Conservation (phyloP, 2,888 invertebrate species). For the Blastobasis adustella region DNA sequence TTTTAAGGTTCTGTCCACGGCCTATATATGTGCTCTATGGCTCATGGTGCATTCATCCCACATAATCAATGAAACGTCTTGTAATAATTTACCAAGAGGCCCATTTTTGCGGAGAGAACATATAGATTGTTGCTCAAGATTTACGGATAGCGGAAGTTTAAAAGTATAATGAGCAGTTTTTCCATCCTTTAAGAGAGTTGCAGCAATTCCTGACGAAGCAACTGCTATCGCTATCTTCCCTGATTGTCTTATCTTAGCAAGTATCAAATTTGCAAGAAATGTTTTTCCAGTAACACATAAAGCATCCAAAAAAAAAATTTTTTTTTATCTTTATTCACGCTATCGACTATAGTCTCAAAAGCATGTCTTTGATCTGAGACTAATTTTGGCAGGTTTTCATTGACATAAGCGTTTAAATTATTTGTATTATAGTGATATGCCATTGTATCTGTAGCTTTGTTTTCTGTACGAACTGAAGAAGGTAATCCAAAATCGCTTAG, state of each 20-base stretch:
- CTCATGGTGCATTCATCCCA: not conserved
- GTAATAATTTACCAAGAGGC: not conserved
- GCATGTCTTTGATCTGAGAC: too few species aligned
- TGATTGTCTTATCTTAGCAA: too few species aligned
- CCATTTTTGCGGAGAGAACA: not conserved
- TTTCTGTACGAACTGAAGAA: too few species aligned
- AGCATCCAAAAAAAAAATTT: not conserved
- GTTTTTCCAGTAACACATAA: not conserved
- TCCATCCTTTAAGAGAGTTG: not conserved
- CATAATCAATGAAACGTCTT: not conserved
- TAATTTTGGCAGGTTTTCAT: too few species aligned
- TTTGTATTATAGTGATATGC: too few species aligned
- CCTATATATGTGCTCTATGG: not conserved
- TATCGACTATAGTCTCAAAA: too few species aligned
- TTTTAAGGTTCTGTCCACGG: not conserved
- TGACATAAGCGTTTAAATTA: too few species aligned
- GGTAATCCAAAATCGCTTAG: too few species aligned
- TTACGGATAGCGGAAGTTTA: not conserved
- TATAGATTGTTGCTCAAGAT: not conserved
- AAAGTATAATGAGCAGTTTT: not conserved
- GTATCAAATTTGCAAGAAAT: not conserved
- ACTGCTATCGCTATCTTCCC: not conserved
- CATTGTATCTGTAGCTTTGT: too few species aligned
- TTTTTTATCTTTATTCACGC: not conserved
- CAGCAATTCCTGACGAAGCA: constrained; percentile 1